A percentile compares a stretch with the other conserved stretches of the same genome.
Conservation (phyloP, 1,140 invertebrate species). For the Wasmannia auropunctata region DNA sequence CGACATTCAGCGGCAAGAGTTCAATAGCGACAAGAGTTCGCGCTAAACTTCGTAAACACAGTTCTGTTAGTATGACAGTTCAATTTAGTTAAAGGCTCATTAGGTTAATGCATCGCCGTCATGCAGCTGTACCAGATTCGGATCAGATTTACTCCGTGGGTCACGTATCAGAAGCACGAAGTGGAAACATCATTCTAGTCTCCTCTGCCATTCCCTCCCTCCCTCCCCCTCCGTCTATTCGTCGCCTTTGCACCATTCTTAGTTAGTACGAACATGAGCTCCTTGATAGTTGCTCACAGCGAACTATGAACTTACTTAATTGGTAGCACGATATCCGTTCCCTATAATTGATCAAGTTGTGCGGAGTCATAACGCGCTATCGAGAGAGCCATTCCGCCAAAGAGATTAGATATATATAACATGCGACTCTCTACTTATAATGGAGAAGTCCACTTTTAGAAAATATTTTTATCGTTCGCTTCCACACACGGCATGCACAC, state of each 20-base stretch:
- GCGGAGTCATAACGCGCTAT: neutral
- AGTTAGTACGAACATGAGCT: constrained; percentile 51
- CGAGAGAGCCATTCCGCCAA: neutral
- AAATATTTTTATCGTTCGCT: neutral
- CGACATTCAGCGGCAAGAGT: neutral
- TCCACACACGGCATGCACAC: neutral
- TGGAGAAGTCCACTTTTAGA: neutral
- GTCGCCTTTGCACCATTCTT: constrained; percentile 27
- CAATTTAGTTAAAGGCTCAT: constrained; percentile 66
- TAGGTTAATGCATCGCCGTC: constrained; percentile 55
- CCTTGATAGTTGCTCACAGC: constrained; percentile 47
- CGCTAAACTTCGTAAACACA: constrained; percentile 22
- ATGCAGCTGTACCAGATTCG: constrained; percentile 49
- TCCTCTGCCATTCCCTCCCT: neutral
- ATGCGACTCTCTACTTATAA: neutral
- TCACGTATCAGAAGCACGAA: constrained; percentile 51
- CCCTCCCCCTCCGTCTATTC: neutral
- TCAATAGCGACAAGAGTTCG: neutral
- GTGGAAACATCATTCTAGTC: constrained; percentile 51
- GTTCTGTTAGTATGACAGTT: constrained; percentile 45
- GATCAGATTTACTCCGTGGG: constrained; percentile 37
- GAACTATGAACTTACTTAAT: constrained; percentile 63
- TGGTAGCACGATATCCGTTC: constrained; percentile 61
- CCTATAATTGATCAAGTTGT: constrained; percentile 54
- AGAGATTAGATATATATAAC: constrained; percentile 6